Evolutionary conservation across 2,888 invertebrate genomes (phyloP), one percentile per base, ranked within the genome.

Genomic region (Erynnis tages): DNA sequence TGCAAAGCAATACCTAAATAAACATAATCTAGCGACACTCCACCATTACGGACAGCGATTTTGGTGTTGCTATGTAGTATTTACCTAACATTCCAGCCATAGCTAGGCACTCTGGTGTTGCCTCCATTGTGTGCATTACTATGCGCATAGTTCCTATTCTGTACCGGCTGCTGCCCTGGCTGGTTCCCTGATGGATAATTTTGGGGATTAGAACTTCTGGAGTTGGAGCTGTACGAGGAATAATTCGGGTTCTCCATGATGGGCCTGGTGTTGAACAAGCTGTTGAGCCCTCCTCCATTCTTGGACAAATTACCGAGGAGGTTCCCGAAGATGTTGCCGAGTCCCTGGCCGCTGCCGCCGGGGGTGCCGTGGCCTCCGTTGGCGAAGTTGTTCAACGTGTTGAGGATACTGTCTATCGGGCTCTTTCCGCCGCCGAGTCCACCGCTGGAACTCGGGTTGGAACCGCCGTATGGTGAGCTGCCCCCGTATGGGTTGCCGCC

Each of bases 51-150:
- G 37, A 59, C 56, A 57, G 55, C 37, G 46, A 55, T 46, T 44
- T 56, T 41, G 53, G 56, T 56, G 40, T 56, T 46, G 44, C 59
- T 8, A 23, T n/a, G 17, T 29, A 29, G 41, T 68, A 78, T 77
- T 90, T 90, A 90, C 90, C 90, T 84, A 76, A 84, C 68, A 55
- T 79, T 84, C 89, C 89, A 89, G 59, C 89, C 89, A 63, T 88
- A 90, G 54, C 73, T 75, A 14, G 90, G 88, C 62, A 71, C 81
- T 65, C 73, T 69, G 8, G 86, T 80, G 19, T 79, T 66, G 35
- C 81, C 83, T 34, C 63, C 69, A 55, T 60, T 80, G 56, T 60
- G 72, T 14, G 74, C 73, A 60, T 82, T 66, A 55, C 56, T 75
- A 59, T 81, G 78, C 13, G 74, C 82, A 59, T 87, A 82, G 57